Evolutionary conservation across 2,888 invertebrate genomes (phyloP).

Genomic region (Hetaerina titia): DNA sequence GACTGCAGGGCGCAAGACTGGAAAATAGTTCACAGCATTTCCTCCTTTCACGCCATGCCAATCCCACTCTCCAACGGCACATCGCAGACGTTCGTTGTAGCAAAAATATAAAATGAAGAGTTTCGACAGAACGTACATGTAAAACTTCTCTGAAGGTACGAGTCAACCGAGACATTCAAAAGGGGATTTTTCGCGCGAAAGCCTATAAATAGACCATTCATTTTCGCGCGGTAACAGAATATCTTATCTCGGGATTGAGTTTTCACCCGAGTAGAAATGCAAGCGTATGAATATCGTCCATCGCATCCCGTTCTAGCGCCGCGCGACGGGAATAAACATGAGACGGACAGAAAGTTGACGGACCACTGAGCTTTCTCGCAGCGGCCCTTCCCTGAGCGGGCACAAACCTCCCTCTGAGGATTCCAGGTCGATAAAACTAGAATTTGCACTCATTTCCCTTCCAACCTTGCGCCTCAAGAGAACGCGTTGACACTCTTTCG

Average conservation of each 20-base stretch:
- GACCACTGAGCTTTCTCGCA: neutral
- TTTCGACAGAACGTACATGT: neutral
- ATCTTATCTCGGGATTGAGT: neutral
- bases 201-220: neutral
- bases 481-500: neutral
- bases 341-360: neutral
- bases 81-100: neutral
- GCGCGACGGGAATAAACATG: neutral
- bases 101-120: neutral
- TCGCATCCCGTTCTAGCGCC: neutral
- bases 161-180: neutral
- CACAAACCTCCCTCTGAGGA: neutral
- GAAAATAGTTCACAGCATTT: neutral
- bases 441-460: neutral
- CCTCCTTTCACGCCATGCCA: neutral
- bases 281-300: neutral
- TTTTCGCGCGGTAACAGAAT: neutral
- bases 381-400: neutral
- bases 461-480: neutral
- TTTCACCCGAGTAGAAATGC: neutral
- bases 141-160: neutral
- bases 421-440: conserved; percentile 28
- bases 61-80: neutral
- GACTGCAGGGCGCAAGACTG: neutral
- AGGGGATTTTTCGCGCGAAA: neutral